A percentile compares a stretch with the other conserved stretches of the same genome.
Conservation (phyloP, 1,140 invertebrate genomes). For the Theocolax elegans region DNA sequence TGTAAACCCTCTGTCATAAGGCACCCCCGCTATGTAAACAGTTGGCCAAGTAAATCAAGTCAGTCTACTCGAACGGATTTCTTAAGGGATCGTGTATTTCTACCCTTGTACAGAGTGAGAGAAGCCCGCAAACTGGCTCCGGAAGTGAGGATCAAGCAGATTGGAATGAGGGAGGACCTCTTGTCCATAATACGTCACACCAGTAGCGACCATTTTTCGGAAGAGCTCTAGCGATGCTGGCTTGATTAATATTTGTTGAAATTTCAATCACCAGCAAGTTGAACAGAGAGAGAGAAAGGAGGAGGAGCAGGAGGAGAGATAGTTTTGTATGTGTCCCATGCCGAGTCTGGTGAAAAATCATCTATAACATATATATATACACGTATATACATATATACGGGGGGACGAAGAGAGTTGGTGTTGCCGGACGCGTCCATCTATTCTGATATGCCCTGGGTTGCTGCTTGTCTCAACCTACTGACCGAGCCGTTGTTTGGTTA, state of each 20-base stretch:
- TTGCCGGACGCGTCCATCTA: not conserved
- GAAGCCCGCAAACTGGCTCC: constrained; percentile 65
- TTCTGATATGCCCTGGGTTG: constrained; percentile 60
- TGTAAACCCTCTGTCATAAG: too few relatives aligned
- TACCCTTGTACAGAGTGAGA: constrained; percentile 11
- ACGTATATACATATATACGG: too few relatives aligned
- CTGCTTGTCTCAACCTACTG: constrained; percentile 58
- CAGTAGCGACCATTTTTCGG: constrained; percentile 67
- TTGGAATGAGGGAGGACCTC: constrained; percentile 68
- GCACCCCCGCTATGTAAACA: too few relatives aligned
- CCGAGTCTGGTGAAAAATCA: too few relatives aligned
- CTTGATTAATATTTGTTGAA: not conserved
- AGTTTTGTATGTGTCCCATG: too few relatives aligned
- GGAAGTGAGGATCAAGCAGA: constrained; percentile 66
- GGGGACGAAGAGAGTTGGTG: too few relatives aligned
- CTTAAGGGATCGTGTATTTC: too few relatives aligned
- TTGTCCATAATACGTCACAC: constrained; percentile 67
- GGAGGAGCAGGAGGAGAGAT: not conserved
- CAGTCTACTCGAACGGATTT: too few relatives aligned
- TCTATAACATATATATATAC: too few relatives aligned
- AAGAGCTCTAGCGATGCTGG: constrained; percentile 62
- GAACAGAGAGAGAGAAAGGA: not conserved
- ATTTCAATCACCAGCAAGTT: too few relatives aligned
- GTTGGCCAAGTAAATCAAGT: too few relatives aligned
- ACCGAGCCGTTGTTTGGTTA: constrained; percentile 57